Percentiles rank a stretch among this genome's conserved stretches.
Conservation (phyloP, 2,113 vertebrate genomes). For the Casuarius casuarius region DNA sequence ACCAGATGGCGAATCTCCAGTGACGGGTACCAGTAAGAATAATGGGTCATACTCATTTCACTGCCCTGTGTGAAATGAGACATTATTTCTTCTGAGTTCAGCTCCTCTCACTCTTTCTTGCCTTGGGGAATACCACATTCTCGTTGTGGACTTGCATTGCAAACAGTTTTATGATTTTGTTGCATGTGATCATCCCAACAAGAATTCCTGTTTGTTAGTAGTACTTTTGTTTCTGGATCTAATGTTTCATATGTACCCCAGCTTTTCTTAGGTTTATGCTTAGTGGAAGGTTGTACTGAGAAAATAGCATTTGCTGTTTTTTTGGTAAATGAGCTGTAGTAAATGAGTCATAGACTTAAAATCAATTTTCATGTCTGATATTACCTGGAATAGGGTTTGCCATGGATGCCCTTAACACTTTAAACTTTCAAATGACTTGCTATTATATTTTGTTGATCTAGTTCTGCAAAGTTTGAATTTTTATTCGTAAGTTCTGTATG, state of each 20-base stretch:
- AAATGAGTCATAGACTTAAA: no score
- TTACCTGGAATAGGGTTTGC: neutral
- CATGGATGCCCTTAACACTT: neutral
- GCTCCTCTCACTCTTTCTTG: neutral
- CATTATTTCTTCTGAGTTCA: neutral
- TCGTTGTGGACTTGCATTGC: neutral
- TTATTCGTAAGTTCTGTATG: neutral
- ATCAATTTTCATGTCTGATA: neutral
- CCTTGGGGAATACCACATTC: neutral
- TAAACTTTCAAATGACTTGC: neutral
- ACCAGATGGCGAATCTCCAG: neutral
- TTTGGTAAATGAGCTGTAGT: no score
- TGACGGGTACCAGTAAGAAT: neutral
- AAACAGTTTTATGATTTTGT: neutral
- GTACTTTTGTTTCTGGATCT: neutral
- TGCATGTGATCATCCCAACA: neutral
- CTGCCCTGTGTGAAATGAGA: neutral
- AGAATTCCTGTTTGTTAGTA: neutral
- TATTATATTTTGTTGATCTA: neutral
- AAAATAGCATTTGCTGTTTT: neutral
- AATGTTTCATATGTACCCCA: neutral
- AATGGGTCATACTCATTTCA: constrained; percentile 11
- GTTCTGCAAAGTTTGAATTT: neutral
- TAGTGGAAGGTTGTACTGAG: neutral
- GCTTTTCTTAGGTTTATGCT: neutral